Evolutionary conservation across 2,797 vertebrate species (phyloP).

Genomic region (Serranus cabrilla): DNA sequence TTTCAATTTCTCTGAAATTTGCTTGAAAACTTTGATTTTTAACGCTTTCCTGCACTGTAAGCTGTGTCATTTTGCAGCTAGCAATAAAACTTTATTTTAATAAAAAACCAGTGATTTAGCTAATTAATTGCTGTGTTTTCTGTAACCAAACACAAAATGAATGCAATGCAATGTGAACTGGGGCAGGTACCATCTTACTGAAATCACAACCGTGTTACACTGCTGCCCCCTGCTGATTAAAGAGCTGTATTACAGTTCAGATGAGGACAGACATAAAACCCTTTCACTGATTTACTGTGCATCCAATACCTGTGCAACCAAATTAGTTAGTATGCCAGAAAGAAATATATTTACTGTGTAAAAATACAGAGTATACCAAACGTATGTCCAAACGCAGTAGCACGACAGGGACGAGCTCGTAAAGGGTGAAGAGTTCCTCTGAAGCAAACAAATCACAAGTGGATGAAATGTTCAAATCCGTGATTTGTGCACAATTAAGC

Average conservation of each 20-base stretch:
- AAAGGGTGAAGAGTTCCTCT: no score
- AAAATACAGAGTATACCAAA: no score
- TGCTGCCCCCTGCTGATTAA: conserved; percentile 41
- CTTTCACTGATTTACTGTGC: no score
- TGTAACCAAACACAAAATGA: not conserved
- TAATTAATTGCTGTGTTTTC: not conserved
- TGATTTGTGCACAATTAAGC: no score
- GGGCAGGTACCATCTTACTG: not conserved
- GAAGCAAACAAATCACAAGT: no score
- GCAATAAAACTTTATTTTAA: conserved; percentile 7
- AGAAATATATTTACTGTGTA: no score
- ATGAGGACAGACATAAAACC: not conserved
- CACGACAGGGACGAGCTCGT: no score
- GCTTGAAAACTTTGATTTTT: not conserved
- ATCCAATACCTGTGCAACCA: no score
- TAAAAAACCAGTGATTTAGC: not conserved
- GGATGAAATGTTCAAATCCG: no score
- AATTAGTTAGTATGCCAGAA: no score
- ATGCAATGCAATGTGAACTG: not conserved
- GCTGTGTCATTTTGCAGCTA: not conserved
- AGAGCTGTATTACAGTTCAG: not conserved
- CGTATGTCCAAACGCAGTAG: no score
- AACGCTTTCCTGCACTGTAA: not conserved
- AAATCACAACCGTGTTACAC: not conserved
- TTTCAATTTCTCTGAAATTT: not conserved